A percentile compares a stretch with the other conserved stretches of the same genome.
phyloP scores from a whole-genome alignment of 2,797 vertebrate genomes.

The Platalea minor region DNA sequence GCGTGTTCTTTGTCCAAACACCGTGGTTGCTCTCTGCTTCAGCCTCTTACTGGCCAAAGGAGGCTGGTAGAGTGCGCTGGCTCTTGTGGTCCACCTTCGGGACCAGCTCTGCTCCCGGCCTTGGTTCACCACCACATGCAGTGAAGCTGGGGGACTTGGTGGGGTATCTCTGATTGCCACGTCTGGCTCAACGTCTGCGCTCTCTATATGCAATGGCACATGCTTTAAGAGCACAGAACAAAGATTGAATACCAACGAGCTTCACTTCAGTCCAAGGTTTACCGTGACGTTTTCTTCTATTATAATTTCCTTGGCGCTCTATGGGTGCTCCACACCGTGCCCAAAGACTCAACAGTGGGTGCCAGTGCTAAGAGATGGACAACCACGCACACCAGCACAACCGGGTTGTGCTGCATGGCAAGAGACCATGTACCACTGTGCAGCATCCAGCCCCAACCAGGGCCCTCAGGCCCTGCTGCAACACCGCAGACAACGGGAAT shows the following conservation, averaged over 20 bases:
- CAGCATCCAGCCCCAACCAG: background rate
- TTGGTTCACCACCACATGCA: background rate
- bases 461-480: background rate
- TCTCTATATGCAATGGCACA: rapidly evolving
- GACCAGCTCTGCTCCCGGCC: background rate
- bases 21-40: background rate
- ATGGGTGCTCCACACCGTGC: rapidly evolving
- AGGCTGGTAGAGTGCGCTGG: background rate
- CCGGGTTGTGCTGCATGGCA: background rate
- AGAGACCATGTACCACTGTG: background rate
- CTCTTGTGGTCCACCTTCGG: background rate
- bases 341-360: background rate
- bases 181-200: rapidly evolving
- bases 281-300: background rate
- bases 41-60: background rate
- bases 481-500: background rate
- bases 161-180: background rate
- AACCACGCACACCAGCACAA: background rate
- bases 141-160: background rate
- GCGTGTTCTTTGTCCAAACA: background rate
- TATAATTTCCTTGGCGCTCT: background rate
- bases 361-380: background rate
- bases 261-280: background rate
- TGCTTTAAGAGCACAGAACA: background rate
- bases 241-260: rapidly evolving